These are phyloP conservation scores for Dolichomitus sp. DNA, from an alignment of 2,888 invertebrate genomes.

Conservation along the genomic window DNA sequence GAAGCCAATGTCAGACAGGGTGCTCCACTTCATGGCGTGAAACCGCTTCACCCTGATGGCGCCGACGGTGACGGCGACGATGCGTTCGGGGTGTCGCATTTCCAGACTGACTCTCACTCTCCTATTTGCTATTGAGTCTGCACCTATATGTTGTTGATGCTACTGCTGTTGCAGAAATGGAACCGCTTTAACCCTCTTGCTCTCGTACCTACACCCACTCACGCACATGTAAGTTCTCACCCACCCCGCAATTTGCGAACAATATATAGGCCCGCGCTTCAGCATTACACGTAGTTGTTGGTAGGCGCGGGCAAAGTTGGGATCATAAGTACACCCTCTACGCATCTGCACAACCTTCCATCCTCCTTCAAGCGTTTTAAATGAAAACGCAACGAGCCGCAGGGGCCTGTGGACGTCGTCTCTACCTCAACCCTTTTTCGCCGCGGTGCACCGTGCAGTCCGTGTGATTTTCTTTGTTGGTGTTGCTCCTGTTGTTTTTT, in stretches of 20 bases:
- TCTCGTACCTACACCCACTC: neutral
- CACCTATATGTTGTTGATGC: conserved; percentile 35
- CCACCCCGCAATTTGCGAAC: conserved; percentile 20
- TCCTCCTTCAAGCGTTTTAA: conserved; percentile 64
- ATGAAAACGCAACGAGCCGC: conserved; percentile 60
- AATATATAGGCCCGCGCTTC: conserved; percentile 48
- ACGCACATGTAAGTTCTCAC: neutral
- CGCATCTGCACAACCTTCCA: conserved; percentile 51
- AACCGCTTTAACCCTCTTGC: conserved; percentile 33
- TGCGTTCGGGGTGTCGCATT: conserved; percentile 48
- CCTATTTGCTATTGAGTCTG: neutral
- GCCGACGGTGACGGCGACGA: conserved; percentile 44
- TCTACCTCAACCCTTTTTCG: conserved; percentile 31
- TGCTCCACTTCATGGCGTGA: conserved; percentile 28
- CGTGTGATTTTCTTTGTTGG: conserved; percentile 65
- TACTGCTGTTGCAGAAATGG: conserved; percentile 29
- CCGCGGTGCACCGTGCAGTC: conserved; percentile 54
- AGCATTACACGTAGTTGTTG: conserved; percentile 54
- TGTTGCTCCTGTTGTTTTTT: conserved; percentile 37
- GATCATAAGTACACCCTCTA: conserved; percentile 28
- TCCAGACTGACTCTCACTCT: neutral
- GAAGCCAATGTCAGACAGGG: conserved; percentile 6
- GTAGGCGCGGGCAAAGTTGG: conserved; percentile 21
- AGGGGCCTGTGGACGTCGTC: conserved; percentile 46
- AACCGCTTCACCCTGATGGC: conserved; percentile 57